phyloP scores from a whole-genome alignment of 2,113 vertebrate genomes.

The Cryptotis parvus region DNA sequence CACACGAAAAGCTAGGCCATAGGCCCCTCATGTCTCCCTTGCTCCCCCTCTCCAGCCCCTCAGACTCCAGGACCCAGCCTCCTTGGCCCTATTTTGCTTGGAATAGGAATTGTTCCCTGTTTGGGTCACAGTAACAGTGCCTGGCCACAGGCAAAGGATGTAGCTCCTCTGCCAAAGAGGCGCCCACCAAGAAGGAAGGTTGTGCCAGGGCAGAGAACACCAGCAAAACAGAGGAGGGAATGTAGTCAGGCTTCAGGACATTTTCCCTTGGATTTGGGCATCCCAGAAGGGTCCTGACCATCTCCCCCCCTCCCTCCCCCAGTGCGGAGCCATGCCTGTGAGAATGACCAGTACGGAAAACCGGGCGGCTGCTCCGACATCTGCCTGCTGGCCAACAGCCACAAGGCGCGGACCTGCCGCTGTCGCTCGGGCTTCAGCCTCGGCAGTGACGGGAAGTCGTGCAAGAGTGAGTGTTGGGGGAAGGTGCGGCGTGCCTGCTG shows the following conservation, averaged over 20 bases:
- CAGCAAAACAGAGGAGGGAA: not conserved
- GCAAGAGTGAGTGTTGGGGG: slow-evolving; percentile 93
- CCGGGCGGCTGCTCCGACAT: slow-evolving; percentile 97
- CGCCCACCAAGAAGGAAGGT: too few relatives aligned
- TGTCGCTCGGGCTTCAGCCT: slow-evolving; percentile 97
- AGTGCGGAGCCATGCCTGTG: slow-evolving; percentile 96
- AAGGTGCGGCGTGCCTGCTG: not conserved
- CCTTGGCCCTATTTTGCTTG: not conserved
- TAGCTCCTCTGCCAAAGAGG: not conserved
- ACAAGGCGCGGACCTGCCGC: slow-evolving; percentile 96
- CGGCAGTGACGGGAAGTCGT: slow-evolving; percentile 96
- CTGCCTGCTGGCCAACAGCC: slow-evolving; percentile 96
- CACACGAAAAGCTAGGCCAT: not conserved
- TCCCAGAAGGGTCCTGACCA: not conserved
- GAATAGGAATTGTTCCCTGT: not conserved
- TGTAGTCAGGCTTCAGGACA: slow-evolving; percentile 1
- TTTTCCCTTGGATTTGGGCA: not conserved
- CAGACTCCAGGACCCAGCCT: not conserved
- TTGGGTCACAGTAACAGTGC: not conserved
- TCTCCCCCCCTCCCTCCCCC: not conserved
- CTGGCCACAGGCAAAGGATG: not conserved
- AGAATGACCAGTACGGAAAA: slow-evolving; percentile 94
- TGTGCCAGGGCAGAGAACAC: not conserved
- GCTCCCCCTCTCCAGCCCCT: not conserved
- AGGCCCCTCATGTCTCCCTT: not conserved